Percentiles rank a stretch among this genome's conserved stretches.
These are phyloP conservation scores for Aleiodes alternator DNA, from an alignment of 2,888 invertebrate genomes.

Conservation along the genomic window DNA sequence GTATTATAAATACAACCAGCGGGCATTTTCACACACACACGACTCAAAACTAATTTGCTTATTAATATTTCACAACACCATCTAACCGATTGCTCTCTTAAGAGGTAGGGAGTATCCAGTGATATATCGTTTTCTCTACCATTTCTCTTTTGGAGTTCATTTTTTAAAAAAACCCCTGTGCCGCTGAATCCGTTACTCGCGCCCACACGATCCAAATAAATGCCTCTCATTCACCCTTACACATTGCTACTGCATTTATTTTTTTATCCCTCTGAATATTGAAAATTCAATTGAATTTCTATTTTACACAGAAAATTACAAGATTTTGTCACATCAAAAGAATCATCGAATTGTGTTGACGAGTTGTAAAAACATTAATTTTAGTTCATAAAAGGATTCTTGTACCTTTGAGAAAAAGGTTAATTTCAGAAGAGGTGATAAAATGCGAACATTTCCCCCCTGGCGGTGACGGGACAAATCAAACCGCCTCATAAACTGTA, in stretches of 20 bases:
- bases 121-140: constrained; percentile 62
- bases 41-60: constrained; percentile 72
- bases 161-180: constrained; percentile 41
- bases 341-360: constrained; percentile 9
- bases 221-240: constrained; percentile 42
- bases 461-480: constrained; percentile 59
- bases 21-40: constrained; percentile 51
- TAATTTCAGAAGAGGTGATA: constrained; percentile 32
- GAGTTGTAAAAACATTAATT: neutral
- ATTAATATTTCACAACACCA: constrained; percentile 73
- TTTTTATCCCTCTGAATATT: constrained; percentile 38
- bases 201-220: constrained; percentile 27
- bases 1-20: constrained; percentile 36
- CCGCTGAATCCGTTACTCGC: constrained; percentile 34
- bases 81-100: constrained; percentile 65
- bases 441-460: constrained; percentile 36
- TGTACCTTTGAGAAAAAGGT: too few species aligned
- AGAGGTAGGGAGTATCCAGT: constrained; percentile 59
- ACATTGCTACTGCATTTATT: constrained; percentile 39
- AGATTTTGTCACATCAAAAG: neutral
- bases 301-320: constrained; percentile 4
- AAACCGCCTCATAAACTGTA: constrained; percentile 67
- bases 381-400: neutral
- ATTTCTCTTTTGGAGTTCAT: constrained; percentile 39
- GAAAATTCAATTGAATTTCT: neutral